phyloP scores from a whole-genome alignment of 2,888 invertebrate genomes.

The Drosophila borealis region DNA sequence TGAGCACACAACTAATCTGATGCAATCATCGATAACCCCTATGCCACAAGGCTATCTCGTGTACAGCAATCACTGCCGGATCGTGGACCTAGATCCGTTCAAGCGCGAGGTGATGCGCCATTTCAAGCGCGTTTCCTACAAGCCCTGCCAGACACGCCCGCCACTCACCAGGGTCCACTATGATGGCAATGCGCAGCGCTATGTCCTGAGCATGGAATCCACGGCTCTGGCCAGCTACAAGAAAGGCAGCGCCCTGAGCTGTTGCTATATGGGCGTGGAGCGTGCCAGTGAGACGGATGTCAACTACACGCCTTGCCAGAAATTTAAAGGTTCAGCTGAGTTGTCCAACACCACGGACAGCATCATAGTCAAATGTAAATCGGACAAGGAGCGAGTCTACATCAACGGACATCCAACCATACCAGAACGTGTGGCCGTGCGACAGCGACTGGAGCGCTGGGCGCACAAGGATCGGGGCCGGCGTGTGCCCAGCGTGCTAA shows the following conservation, averaged over 20 bases:
- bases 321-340: conserved; percentile 84
- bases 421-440: conserved; percentile 85
- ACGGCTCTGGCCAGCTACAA: conserved; percentile 66
- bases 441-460: conserved; percentile 84
- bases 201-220: conserved; percentile 76
- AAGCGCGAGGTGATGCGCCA: conserved; percentile 86
- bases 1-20: conserved; percentile 4
- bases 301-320: conserved; percentile 84
- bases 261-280: conserved; percentile 83
- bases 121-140: conserved; percentile 86
- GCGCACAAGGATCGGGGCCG: conserved; percentile 28
- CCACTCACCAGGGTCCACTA: conserved; percentile 81
- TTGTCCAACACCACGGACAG: conserved; percentile 85
- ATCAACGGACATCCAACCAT: conserved; percentile 86
- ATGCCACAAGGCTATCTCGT: conserved; percentile 83
- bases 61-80: conserved; percentile 88
- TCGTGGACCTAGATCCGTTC: conserved; percentile 87
- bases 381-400: conserved; percentile 79
- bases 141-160: conserved; percentile 85
- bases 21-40: conserved; percentile 30
- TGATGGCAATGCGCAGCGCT: conserved; percentile 65
- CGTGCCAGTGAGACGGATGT: conserved; percentile 79
- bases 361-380: conserved; percentile 86
- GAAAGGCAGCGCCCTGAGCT: conserved; percentile 65
- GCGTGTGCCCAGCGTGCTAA: conserved; percentile 87